Evolutionary conservation across 2,888 invertebrate species (phyloP), one percentile per base, ranked within the genome.

Genomic region (Cryptocheilus praepositus): DNA sequence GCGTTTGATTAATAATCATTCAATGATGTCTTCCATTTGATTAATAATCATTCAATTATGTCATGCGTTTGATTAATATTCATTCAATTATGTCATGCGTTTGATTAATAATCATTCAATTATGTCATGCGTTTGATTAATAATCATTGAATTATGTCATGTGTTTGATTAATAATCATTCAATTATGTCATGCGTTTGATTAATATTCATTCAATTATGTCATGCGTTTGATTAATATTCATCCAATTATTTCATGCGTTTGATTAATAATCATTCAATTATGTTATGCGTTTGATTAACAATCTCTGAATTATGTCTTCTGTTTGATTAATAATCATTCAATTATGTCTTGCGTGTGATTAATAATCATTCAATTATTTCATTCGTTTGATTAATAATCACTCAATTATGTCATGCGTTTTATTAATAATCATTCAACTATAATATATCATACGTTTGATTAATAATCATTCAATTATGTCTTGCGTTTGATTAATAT

Each of bases 71-170:
- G n/a, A n/a, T n/a, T n/a, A n/a, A n/a, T n/a, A n/a, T n/a, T n/a
- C n/a, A n/a, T n/a, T n/a, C n/a, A n/a, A n/a, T n/a, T n/a, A n/a
- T n/a, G n/a, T n/a, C n/a, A n/a, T 81, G 62, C 49, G 70, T 67
- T 55, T 25, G 62, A 56, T 58, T 16, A 54, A 53, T 61, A 0
- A 15, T 45, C 3, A 52, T 55, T 4, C 2, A 43, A 44, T 25
- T 22, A 52, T 46, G 19, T 56, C 0, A 28, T 81, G 62, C 49
- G 70, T 67, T 55, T 25, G 62, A 56, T 58, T 16, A 54, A 53
- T 61, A 0, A 15, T 45, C 3, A 52, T 55, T 4, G 3, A 43
- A 44, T 25, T 22, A 52, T 46, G 19, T 56, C 0, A 28, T 51
- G 7, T 0, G 18, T n/a, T n/a, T n/a, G n/a, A n/a, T n/a, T n/a